These are phyloP conservation scores for Sceloporus undulatus DNA, from an alignment of 2,113 vertebrate species.

Conservation along the genomic window DNA sequence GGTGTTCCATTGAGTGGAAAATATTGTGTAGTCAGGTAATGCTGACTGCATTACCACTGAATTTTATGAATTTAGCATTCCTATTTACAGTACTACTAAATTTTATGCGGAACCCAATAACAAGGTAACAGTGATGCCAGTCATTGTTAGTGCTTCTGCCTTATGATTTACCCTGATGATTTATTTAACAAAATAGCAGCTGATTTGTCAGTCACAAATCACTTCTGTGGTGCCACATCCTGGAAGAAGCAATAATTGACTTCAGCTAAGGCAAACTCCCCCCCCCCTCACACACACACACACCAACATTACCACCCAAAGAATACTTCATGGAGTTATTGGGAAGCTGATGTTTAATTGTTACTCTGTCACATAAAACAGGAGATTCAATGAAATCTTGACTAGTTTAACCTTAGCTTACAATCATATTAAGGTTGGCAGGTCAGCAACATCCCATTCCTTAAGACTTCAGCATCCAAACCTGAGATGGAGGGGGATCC, in stretches of 20 bases:
- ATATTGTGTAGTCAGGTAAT: background rate
- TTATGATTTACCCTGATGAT: slow-evolving; percentile 17
- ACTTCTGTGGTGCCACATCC: background rate
- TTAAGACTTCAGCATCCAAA: too few species aligned
- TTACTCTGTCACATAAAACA: background rate
- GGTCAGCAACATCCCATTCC: too few species aligned
- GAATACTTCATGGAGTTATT: background rate
- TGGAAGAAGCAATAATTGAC: slow-evolving; percentile 11
- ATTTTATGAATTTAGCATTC: slow-evolving; percentile 28
- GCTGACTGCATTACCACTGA: slow-evolving; percentile 19
- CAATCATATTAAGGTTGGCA: too few species aligned
- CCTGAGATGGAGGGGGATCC: too few species aligned
- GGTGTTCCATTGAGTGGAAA: background rate
- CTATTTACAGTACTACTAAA: slow-evolving; percentile 38
- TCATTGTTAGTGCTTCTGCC: slow-evolving; percentile 14
- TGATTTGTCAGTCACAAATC: slow-evolving; percentile 9
- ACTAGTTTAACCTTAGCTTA: background rate
- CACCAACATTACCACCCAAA: background rate
- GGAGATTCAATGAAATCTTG: background rate
- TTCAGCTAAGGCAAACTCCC: background rate
- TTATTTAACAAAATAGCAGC: slow-evolving; percentile 24
- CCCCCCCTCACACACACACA: background rate
- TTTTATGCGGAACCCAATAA: slow-evolving; percentile 35
- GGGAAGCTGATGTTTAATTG: background rate
- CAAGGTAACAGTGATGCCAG: slow-evolving; percentile 32